Percentiles rank a stretch among this genome's conserved stretches.
Conservation (phyloP, 2,888 invertebrate species). For the Oscheius sp. region DNA sequence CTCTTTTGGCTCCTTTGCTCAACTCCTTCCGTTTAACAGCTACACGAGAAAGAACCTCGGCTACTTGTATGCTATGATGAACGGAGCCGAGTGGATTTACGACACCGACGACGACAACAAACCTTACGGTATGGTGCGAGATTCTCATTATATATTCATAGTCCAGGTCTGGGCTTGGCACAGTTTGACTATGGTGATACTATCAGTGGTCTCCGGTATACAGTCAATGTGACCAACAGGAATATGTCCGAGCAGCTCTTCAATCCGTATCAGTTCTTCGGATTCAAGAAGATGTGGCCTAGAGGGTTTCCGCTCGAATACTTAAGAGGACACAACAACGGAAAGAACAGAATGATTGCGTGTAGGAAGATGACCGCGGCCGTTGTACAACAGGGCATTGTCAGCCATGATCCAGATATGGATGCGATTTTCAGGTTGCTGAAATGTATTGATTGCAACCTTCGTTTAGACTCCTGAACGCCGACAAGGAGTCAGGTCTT, state of each 20-base stretch:
- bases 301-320: conserved; percentile 50
- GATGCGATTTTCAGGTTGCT: conserved; percentile 46
- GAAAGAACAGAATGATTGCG: conserved; percentile 24
- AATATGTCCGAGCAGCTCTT: conserved; percentile 32
- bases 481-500: conserved; percentile 41
- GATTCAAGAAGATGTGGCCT: conserved; percentile 48
- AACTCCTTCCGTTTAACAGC: conserved; percentile 6
- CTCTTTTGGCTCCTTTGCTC: neutral
- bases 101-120: conserved; percentile 44
- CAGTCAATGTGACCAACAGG: neutral
- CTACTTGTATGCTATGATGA: conserved; percentile 39
- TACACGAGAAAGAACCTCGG: conserved; percentile 40
- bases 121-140: conserved; percentile 29
- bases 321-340: conserved; percentile 41
- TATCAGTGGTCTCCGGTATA: conserved; percentile 40
- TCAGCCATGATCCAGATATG: conserved; percentile 52
- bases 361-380: conserved; percentile 43
- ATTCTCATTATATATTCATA: neutral
- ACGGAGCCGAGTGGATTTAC: conserved; percentile 42
- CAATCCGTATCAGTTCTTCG: conserved; percentile 52
- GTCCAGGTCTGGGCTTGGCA: conserved; percentile 43
- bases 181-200: conserved; percentile 44
- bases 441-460: neutral
- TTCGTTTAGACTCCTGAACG: conserved; percentile 46
- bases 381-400: conserved; percentile 33